These are phyloP conservation scores for Taenioides sp. DNA, from an alignment of 2,797 vertebrate genomes.

Conservation along the genomic window DNA sequence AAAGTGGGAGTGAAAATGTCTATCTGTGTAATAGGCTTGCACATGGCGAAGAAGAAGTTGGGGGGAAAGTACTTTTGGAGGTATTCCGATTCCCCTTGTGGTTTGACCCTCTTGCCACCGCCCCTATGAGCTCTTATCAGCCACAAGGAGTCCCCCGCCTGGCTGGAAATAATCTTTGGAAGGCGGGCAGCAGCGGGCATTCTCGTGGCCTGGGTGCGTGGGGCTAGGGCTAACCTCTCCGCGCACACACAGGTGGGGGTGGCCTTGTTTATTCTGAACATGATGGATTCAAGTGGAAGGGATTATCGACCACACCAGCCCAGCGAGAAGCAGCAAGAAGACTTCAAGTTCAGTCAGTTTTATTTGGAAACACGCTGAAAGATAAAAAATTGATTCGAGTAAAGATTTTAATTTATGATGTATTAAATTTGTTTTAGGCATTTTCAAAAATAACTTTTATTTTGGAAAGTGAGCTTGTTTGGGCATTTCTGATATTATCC, in stretches of 20 bases:
- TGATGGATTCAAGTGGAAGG: constrained; percentile 59
- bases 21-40: constrained; percentile 78
- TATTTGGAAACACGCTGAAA: constrained; percentile 5
- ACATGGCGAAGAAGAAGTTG: constrained; percentile 73
- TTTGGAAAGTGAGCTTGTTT: background rate
- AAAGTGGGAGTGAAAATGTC: constrained; percentile 68
- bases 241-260: constrained; percentile 61
- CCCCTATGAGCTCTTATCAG: constrained; percentile 74
- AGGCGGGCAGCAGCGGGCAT: constrained; percentile 53
- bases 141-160: constrained; percentile 67
- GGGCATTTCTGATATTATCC: background rate
- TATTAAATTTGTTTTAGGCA: background rate
- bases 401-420: background rate
- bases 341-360: constrained; percentile 24
- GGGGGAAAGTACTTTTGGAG: constrained; percentile 48
- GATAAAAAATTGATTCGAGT: background rate
- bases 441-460: background rate
- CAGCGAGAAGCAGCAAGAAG: constrained; percentile 26
- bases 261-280: constrained; percentile 69
- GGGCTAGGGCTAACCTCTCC: constrained; percentile 67
- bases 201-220: constrained; percentile 55
- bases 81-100: constrained; percentile 68
- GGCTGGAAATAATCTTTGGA: constrained; percentile 72
- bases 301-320: constrained; percentile 48
- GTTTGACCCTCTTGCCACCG: constrained; percentile 74